phyloP scores from a whole-genome alignment of 30 jellyfish, hydroid and myxozoan species.

The Nemopilema nomurai region DNA sequence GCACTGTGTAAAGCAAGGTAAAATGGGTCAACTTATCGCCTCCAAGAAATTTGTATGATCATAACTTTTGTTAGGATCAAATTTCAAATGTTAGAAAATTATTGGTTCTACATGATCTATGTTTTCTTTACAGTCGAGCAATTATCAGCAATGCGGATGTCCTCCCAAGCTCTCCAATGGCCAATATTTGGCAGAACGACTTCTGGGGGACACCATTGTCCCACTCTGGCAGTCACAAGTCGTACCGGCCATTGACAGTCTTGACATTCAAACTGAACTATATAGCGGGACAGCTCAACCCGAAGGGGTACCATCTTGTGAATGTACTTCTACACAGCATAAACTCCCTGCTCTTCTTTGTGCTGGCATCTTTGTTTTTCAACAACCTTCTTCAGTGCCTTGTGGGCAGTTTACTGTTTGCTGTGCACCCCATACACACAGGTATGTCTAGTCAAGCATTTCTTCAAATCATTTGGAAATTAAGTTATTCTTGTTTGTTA shows the following conservation, averaged over 20 bases:
- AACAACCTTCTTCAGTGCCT: conserved; percentile 33
- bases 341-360: conserved; percentile 58
- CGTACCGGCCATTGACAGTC: conserved; percentile 87
- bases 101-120: neutral
- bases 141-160: conserved; percentile 70
- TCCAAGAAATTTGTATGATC: too few species aligned
- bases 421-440: conserved; percentile 91
- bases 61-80: too few species aligned
- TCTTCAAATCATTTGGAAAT: too few species aligned
- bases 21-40: too few species aligned
- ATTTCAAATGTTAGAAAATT: too few species aligned
- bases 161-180: conserved; percentile 65
- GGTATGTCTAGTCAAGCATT: conserved; percentile 44
- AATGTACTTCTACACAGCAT: conserved; percentile 75
- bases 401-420: conserved; percentile 82
- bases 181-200: conserved; percentile 70
- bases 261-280: conserved; percentile 77
- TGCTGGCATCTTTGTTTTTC: conserved; percentile 27
- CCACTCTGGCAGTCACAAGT: conserved; percentile 96
- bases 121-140: conserved; percentile 74
- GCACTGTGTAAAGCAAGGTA: too few species aligned
- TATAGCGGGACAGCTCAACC: conserved; percentile 66
- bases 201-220: conserved; percentile 96
- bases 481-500: too few species aligned
- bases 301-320: conserved; percentile 77